Conservation (phyloP, 2,113 vertebrate genomes). For the Lontra canadensis region DNA sequence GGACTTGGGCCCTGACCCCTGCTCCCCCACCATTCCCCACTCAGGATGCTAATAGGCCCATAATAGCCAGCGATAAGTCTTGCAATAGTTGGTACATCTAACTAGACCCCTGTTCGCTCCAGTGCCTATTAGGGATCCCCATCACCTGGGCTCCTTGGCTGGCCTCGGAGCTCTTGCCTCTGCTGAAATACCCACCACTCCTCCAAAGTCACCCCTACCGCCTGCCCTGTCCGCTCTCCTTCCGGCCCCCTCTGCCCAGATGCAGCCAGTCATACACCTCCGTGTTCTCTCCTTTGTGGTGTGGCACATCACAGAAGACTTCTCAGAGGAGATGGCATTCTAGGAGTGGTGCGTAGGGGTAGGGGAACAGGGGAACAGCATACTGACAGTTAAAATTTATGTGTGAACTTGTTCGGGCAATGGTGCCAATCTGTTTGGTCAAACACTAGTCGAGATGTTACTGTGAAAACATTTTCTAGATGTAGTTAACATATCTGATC, state of each 20-base stretch:
- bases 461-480: not conserved
- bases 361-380: not conserved
- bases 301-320: too few relatives aligned
- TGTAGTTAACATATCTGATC: not conserved
- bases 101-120: not conserved
- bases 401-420: not conserved
- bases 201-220: not conserved
- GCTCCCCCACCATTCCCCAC: not conserved
- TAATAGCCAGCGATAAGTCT: not conserved
- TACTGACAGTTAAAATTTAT: not conserved
- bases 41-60: not conserved
- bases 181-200: not conserved
- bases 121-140: not conserved
- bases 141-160: not conserved
- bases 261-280: not conserved
- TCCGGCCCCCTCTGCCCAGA: not conserved
- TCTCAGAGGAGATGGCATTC: not conserved
- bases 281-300: not conserved
- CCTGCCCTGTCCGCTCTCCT: not conserved
- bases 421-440: not conserved
- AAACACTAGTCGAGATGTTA: not conserved
- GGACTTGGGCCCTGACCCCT: not conserved
- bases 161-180: not conserved
- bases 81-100: not conserved
- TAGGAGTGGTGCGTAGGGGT: not conserved